These are phyloP conservation scores for Hippasteria phrygiana DNA, from an alignment of 53 echinoderm and acorn worm species.

Conservation along the genomic window DNA sequence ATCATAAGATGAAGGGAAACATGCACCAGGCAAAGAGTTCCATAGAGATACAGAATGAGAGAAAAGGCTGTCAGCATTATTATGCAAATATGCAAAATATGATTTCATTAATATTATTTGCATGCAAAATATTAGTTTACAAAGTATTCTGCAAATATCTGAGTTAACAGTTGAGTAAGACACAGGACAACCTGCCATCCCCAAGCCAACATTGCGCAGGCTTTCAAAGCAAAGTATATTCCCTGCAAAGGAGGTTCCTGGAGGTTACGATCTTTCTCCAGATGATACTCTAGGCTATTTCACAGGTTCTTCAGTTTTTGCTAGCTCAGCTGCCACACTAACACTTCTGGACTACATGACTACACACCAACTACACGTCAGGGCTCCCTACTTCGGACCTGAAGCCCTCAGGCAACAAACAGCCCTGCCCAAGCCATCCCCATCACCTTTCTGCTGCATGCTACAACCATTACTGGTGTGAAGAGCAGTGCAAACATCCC, in stretches of 20 bases:
- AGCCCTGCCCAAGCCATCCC: not conserved
- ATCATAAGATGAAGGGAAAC: no score
- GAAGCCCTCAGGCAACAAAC: not conserved
- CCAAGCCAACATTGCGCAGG: no score
- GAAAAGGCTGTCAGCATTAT: no score
- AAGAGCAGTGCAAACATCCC: slow-evolving; percentile 9
- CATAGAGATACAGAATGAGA: no score
- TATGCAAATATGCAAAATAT: not conserved
- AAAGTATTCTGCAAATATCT: no score
- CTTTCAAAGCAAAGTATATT: not conserved
- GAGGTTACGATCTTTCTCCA: not conserved
- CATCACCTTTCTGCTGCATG: not conserved
- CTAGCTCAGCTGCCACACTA: slow-evolving; percentile 65
- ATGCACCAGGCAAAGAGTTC: no score
- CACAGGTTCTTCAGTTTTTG: slow-evolving; percentile 43
- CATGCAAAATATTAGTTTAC: no score
- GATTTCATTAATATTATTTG: not conserved
- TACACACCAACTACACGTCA: not conserved
- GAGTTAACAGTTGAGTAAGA: no score
- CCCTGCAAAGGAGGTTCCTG: not conserved
- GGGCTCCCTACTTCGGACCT: slow-evolving; percentile 6
- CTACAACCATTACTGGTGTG: slow-evolving; percentile 4
- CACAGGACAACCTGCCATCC: no score
- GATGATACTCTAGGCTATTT: slow-evolving; percentile 30
- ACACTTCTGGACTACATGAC: slow-evolving; percentile 33